phyloP scores from a whole-genome alignment of 2,888 invertebrate species.

The Parascotia fuliginaria region DNA sequence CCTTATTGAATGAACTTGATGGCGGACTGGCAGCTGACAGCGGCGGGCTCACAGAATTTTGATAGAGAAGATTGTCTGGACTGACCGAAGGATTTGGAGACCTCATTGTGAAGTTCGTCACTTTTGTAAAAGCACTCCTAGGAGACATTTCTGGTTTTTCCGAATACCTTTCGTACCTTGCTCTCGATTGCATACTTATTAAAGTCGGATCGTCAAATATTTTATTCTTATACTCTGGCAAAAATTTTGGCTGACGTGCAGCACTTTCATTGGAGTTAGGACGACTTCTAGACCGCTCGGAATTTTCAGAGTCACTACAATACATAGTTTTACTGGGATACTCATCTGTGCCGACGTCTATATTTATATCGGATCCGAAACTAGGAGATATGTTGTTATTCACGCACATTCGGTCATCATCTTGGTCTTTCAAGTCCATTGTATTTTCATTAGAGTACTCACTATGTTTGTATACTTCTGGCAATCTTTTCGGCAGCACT shows the following conservation, averaged over 20 bases:
- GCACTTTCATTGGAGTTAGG: conserved; percentile 85
- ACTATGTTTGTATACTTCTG: conserved; percentile 77
- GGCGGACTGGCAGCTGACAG: conserved; percentile 86
- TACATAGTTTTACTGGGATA: conserved; percentile 79
- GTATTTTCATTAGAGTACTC: conserved; percentile 73
- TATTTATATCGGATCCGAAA: conserved; percentile 80
- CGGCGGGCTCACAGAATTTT: conserved; percentile 92
- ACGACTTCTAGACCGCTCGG: conserved; percentile 79
- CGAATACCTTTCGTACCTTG: conserved; percentile 78
- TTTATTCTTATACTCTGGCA: conserved; percentile 84
- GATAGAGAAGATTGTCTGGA: conserved; percentile 91
- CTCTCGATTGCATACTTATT: conserved; percentile 81
- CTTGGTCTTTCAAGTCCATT: conserved; percentile 70
- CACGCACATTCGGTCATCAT: conserved; percentile 72
- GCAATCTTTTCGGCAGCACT: conserved; percentile 69
- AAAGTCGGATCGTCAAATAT: conserved; percentile 87
- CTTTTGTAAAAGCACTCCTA: conserved; percentile 95
- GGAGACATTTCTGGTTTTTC: conserved; percentile 84
- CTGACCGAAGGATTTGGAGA: conserved; percentile 91
- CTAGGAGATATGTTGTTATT: conserved; percentile 81
- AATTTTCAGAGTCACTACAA: conserved; percentile 82
- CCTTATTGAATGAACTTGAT: conserved; percentile 66
- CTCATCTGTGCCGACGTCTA: conserved; percentile 83
- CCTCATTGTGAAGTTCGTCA: conserved; percentile 81
- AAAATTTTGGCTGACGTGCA: conserved; percentile 79